These are phyloP conservation scores for Clusia tigrina DNA, from an alignment of 2,888 invertebrate genomes.

Conservation along the genomic window DNA sequence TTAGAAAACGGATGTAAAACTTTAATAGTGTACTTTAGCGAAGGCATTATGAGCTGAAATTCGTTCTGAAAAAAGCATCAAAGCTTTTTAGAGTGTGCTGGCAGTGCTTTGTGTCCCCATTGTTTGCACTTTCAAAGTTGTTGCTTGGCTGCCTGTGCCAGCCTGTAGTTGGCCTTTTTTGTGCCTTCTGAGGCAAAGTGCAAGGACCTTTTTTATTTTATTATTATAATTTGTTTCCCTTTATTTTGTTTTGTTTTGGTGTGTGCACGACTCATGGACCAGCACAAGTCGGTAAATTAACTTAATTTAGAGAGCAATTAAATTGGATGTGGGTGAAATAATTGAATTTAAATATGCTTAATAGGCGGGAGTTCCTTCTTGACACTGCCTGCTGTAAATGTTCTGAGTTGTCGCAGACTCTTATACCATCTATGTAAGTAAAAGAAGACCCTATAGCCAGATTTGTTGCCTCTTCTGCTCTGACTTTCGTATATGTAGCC, in stretches of 20 bases:
- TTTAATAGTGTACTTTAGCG: slow-evolving; percentile 8
- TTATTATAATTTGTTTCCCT: too few relatives aligned
- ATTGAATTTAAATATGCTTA: neutral
- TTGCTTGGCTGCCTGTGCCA: neutral
- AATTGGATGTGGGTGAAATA: neutral
- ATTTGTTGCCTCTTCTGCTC: too few relatives aligned
- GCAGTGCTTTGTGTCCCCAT: neutral
- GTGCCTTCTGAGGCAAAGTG: slow-evolving; percentile 14
- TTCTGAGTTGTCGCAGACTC: too few relatives aligned
- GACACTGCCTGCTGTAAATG: too few relatives aligned
- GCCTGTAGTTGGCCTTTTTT: slow-evolving; percentile 18
- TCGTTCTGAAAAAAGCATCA: slow-evolving; percentile 10
- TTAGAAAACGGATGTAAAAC: slow-evolving; percentile 4
- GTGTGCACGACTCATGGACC: too few relatives aligned
- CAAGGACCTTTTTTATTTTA: slow-evolving; percentile 21
- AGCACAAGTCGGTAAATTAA: neutral
- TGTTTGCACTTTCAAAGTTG: neutral
- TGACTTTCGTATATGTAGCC: too few relatives aligned
- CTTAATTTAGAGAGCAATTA: neutral
- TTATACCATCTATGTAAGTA: too few relatives aligned
- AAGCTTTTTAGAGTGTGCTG: neutral
- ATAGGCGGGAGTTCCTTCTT: too few relatives aligned
- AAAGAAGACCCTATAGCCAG: too few relatives aligned
- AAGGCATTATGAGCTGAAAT: slow-evolving; percentile 18
- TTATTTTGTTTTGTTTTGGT: too few relatives aligned